Evolutionary conservation across 1,140 invertebrate species (phyloP).

Genomic region (Zaprionus vittiger): DNA sequence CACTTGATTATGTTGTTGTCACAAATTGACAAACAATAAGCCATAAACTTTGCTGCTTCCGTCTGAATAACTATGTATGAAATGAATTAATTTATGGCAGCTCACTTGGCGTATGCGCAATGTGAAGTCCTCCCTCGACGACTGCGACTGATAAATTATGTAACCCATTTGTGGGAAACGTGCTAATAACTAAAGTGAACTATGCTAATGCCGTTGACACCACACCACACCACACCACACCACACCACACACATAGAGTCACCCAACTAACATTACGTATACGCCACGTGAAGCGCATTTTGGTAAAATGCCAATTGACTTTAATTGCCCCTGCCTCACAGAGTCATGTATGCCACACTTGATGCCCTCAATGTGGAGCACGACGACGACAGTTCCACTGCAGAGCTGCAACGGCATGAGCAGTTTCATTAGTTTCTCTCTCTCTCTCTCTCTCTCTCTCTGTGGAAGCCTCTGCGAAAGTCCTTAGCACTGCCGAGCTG

Average conservation of each 20-base stretch:
- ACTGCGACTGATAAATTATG: constrained; percentile 57
- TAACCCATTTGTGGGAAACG: constrained; percentile 49
- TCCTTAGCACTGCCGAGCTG: constrained; percentile 53
- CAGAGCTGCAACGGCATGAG: constrained; percentile 7
- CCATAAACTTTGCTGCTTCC: constrained; percentile 15
- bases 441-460: neutral
- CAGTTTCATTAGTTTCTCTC: constrained; percentile 73
- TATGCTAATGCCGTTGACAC: constrained; percentile 63
- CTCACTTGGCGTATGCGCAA: constrained; percentile 27
- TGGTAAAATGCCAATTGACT: constrained; percentile 78
- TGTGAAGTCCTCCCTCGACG: constrained; percentile 3
- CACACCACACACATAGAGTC: neutral
- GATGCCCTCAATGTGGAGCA: neutral
- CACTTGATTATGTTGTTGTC: constrained; percentile 11
- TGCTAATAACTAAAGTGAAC: constrained; percentile 62
- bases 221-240: neutral
- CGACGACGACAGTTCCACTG: neutral
- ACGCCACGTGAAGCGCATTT: constrained; percentile 68
- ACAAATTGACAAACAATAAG: constrained; percentile 37
- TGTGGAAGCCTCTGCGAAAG: constrained; percentile 61
- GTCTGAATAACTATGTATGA: neutral
- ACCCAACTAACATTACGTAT: constrained; percentile 67
- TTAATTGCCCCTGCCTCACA: constrained; percentile 68
- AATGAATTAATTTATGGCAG: constrained; percentile 38
- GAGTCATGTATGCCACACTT: constrained; percentile 53